These are phyloP conservation scores for Argyra leucocephala DNA, from an alignment of 2,888 invertebrate species.

Conservation along the genomic window DNA sequence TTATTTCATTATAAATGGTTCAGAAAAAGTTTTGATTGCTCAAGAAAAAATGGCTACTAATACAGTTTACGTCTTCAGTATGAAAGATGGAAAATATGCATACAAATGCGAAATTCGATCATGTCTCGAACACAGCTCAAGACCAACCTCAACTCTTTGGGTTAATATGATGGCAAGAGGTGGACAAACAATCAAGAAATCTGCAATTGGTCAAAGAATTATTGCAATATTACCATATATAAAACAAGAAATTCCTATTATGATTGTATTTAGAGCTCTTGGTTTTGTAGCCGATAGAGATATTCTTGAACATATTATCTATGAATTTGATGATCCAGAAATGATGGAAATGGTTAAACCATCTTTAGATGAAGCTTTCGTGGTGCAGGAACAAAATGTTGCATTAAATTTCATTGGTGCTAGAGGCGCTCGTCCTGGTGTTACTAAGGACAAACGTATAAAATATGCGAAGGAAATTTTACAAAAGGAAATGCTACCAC, in stretches of 20 bases:
- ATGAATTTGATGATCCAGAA: conserved; percentile 99
- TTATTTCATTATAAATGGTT: conserved; percentile 99
- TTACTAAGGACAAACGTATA: conserved; percentile 96
- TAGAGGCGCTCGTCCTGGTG: conserved; percentile 93
- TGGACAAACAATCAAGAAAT: conserved; percentile 96
- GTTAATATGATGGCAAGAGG: conserved; percentile 99
- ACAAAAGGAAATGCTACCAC: conserved; percentile 99
- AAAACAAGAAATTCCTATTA: conserved; percentile 98
- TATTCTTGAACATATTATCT: conserved; percentile 98
- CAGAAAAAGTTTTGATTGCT: conserved; percentile 96
- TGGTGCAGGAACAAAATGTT: conserved; percentile 98
- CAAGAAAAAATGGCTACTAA: conserved; percentile 99
- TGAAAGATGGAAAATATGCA: conserved; percentile 99
- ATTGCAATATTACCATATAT: conserved; percentile 97
- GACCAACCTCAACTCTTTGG: conserved; percentile 96
- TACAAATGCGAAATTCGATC: conserved; percentile 97
- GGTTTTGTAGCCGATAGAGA: conserved; percentile 99
- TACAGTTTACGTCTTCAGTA: conserved; percentile 98
- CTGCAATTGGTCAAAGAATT: conserved; percentile 96
- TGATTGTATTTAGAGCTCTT: conserved; percentile 98
- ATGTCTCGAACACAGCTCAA: conserved; percentile 80
- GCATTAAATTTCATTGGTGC: conserved; percentile 98
- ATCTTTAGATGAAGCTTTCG: conserved; percentile 97
- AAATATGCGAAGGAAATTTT: conserved; percentile 99
- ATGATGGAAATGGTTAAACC: conserved; percentile 99